phyloP scores from a whole-genome alignment of 2,888 invertebrate genomes.

The Dasypogon diadema region DNA sequence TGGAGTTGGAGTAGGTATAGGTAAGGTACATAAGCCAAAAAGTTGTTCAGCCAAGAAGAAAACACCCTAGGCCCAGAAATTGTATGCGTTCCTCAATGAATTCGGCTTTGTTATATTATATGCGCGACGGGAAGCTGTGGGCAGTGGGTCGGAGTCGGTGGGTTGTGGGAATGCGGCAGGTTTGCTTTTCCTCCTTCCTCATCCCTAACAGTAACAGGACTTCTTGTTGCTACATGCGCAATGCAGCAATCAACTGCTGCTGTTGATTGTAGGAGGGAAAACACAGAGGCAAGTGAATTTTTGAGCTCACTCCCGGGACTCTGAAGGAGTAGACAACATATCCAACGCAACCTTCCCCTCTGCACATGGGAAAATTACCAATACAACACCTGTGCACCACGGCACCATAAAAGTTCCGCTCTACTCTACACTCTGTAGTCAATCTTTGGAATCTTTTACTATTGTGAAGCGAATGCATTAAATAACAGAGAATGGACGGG shows the following conservation, averaged over 20 bases:
- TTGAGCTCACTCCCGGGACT: not conserved
- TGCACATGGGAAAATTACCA: not conserved
- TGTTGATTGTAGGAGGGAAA: no score
- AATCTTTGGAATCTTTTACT: no score
- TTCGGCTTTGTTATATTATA: no score
- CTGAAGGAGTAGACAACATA: no score
- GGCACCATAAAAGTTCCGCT: no score
- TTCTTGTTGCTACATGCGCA: not conserved
- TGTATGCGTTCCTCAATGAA: conserved; percentile 1
- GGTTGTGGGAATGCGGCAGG: conserved; percentile 19
- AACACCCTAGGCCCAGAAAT: not conserved
- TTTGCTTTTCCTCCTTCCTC: not conserved
- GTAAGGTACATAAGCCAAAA: conserved; percentile 5
- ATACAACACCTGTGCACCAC: conserved; percentile 26
- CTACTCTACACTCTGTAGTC: no score
- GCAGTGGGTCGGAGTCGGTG: not conserved
- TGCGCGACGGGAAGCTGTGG: conserved; percentile 7
- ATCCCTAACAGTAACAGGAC: not conserved
- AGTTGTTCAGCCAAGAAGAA: conserved; percentile 7
- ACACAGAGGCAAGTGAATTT: not conserved
- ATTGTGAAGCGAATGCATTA: no score
- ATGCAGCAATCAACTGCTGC: no score
- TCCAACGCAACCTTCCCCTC: no score
- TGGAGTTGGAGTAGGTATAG: not conserved
- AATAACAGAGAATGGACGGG: no score